These are phyloP conservation scores for Mus minutoides DNA, from an alignment of 2,797 vertebrate genomes.

Conservation along the genomic window DNA sequence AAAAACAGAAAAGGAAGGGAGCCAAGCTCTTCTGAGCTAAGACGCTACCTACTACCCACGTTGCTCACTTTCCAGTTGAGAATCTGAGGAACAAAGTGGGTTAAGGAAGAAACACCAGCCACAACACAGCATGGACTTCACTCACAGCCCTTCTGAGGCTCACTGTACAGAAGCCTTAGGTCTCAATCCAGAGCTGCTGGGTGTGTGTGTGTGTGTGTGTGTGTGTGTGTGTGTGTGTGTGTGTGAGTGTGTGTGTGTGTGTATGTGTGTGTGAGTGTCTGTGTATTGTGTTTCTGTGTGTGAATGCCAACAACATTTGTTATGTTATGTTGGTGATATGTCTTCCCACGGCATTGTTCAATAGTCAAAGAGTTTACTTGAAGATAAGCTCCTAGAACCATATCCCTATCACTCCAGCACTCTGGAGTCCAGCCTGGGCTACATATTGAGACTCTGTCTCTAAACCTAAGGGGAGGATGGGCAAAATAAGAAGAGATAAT, in stretches of 20 bases:
- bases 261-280: neutral
- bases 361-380: conserved; percentile 14
- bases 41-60: neutral
- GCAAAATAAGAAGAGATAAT: neutral
- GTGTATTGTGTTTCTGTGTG: neutral
- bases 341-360: neutral
- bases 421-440: neutral
- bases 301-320: neutral
- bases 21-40: neutral
- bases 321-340: neutral
- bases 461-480: neutral
- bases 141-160: neutral
- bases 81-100: neutral
- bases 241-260: neutral
- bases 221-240: neutral
- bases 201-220: neutral
- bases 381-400: neutral
- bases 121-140: neutral
- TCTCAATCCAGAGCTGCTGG: neutral
- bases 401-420: neutral
- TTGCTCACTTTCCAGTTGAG: neutral
- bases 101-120: neutral
- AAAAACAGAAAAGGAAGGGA: neutral
- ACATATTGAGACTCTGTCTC: neutral
- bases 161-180: neutral